Conservation (phyloP, 2,888 invertebrate genomes). For the Ectropis crepuscularia region DNA sequence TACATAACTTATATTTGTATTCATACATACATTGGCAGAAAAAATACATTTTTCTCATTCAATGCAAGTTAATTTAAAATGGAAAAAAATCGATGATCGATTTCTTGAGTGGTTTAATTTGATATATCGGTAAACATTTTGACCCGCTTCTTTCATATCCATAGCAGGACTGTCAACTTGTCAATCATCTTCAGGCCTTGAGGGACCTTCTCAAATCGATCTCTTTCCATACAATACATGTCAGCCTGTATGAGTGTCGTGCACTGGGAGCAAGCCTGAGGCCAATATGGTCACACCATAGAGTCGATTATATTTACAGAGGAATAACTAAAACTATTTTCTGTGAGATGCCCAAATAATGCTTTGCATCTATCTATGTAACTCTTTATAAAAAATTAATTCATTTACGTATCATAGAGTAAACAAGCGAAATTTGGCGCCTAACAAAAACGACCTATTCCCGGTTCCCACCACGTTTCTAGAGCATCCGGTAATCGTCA, state of each 20-base stretch:
- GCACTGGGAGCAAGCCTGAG: conserved; percentile 20
- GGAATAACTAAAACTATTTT: neutral
- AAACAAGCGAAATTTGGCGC: too few relatives aligned
- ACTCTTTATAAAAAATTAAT: too few relatives aligned
- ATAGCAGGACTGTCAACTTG: conserved; percentile 11
- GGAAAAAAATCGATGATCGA: too few relatives aligned
- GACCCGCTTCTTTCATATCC: conserved; percentile 1
- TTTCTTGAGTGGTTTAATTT: neutral
- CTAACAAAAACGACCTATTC: too few relatives aligned
- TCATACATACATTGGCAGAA: too few relatives aligned
- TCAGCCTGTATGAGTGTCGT: conserved; percentile 18
- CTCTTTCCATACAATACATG: conserved; percentile 14
- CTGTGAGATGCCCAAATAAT: neutral
- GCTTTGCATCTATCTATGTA: too few relatives aligned
- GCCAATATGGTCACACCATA: conserved; percentile 1
- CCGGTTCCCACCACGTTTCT: too few relatives aligned
- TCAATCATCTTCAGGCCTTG: conserved; percentile 21
- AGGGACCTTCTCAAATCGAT: conserved; percentile 17
- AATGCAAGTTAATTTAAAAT: too few relatives aligned
- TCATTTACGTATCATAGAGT: too few relatives aligned
- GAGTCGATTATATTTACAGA: neutral
- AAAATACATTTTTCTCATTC: too few relatives aligned
- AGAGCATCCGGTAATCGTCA: too few relatives aligned
- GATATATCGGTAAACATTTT: neutral
- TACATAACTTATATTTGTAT: too few relatives aligned